These are phyloP conservation scores for Chiridota heheva DNA, from an alignment of 35 echinoderm and acorn worm species.

Conservation along the genomic window DNA sequence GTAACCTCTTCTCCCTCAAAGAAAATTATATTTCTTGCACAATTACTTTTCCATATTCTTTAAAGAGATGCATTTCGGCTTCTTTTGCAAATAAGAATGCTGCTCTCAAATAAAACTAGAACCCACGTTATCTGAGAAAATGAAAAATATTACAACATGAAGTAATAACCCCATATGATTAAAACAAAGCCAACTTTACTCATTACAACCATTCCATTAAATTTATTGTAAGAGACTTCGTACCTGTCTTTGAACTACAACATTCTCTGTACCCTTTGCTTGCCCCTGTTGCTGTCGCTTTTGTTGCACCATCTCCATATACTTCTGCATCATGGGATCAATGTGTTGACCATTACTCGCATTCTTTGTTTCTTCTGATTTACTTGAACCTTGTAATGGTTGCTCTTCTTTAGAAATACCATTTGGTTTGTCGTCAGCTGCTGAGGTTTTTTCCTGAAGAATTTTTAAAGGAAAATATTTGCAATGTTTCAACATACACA, in stretches of 20 bases:
- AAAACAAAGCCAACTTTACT: neutral
- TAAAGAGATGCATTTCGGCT: too few relatives aligned
- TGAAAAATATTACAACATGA: neutral
- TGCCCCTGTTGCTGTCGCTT: neutral
- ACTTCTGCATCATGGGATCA: slow-evolving; percentile 81
- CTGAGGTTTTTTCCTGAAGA: neutral
- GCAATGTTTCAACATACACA: neutral
- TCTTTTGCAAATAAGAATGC: neutral
- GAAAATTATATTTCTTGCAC: too few relatives aligned
- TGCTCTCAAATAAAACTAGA: neutral
- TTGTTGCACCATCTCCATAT: slow-evolving; percentile 85
- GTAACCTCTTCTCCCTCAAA: too few relatives aligned
- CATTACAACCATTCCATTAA: neutral
- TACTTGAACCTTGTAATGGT: neutral
- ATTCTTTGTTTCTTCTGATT: neutral
- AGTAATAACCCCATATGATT: too few relatives aligned
- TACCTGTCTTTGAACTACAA: too few relatives aligned
- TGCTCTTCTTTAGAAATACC: neutral
- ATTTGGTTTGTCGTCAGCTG: neutral
- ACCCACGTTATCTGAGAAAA: neutral
- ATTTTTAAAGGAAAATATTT: neutral
- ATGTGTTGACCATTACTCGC: slow-evolving; percentile 37
- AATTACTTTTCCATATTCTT: too few relatives aligned
- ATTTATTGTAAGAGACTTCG: too few relatives aligned
- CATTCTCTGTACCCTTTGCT: slow-evolving; percentile 5